Evolutionary conservation across 1,140 invertebrate species (phyloP).

Genomic region (Drosophila tropicalis): DNA sequence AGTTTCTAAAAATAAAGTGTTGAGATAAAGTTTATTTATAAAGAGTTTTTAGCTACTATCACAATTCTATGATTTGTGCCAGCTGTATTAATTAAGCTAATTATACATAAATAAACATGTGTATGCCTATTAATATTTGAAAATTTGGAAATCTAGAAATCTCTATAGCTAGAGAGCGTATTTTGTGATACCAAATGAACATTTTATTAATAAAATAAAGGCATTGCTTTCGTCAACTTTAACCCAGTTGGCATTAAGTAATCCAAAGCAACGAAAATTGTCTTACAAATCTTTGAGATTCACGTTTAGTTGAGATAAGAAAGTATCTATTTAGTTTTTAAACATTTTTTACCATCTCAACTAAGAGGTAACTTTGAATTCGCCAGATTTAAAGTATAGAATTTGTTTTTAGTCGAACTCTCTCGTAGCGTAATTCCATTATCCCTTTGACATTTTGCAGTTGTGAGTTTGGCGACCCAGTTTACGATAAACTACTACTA

Average conservation of each 20-base stretch:
- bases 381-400: constrained; percentile 2
- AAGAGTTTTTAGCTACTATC: too few relatives aligned
- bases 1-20: too few relatives aligned
- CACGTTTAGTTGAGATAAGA: constrained; percentile 20
- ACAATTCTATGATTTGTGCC: too few relatives aligned
- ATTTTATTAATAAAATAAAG: too few relatives aligned
- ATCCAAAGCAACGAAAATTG: constrained; percentile 38
- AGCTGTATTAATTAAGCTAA: too few relatives aligned
- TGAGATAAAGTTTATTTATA: too few relatives aligned
- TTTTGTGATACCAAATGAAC: too few relatives aligned
- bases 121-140: too few relatives aligned
- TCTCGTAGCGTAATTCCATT: constrained; percentile 65
- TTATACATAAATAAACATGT: too few relatives aligned
- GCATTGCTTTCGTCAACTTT: too few relatives aligned
- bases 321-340: neutral
- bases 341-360: neutral
- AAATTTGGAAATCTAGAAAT: too few relatives aligned
- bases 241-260: constrained; percentile 14
- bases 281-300: neutral
- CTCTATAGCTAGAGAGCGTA: too few relatives aligned
- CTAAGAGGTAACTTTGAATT: neutral
- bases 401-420: constrained; percentile 35
- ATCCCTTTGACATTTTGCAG: constrained; percentile 71
- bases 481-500: constrained; percentile 40
- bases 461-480: constrained; percentile 64